Base-by-base conservation (phyloP, 2,888 invertebrate species). In the Caenorhabditis sp. region DNA sequence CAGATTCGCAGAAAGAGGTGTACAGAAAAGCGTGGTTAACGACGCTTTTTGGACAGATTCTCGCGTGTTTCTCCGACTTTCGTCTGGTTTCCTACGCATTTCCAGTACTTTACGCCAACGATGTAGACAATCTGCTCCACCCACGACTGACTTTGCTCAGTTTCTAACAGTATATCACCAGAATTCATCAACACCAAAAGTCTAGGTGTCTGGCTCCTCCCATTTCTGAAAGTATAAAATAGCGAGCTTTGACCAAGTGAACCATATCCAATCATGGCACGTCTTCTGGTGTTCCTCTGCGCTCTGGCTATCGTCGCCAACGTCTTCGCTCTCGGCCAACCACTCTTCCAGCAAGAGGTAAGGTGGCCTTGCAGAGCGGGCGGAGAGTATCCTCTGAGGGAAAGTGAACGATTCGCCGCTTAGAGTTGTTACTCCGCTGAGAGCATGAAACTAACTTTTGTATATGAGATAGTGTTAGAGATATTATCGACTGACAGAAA, bases 271-370 rank as follows among this genome's bases (percentile, higher is more conserved):
- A 7, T 19, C 47, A n/a, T 47, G 47, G 19, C 19, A 7, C 47
- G 19, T 19, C 19, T 47, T 19, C 47, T 47, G n/a, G 47, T 47
- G 5, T 47, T 47, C 47, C 19, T 47, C 19, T n/a, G n/a, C 47
- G 10, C 19, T 19, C n/a, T 47, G 47, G 47, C 47, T 19, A 6
- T 47, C 47, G 19, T 19, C 19, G 47, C 47, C 10, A 2, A 19
- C 3, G 47, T 47, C 19, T 10, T 38, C 8, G 47, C 47, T 47
- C 19, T 19, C 47, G 47, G 10, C 10, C 47, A 19, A 47, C 19
- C 47, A 19, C n/a, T 47, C 47, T 47, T 19, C 47, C 19, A 47
- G n/a, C 47, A 47, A 47, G 47, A 47, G 47, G 47, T 47, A 38
- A 19, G 47, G n/a, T 47, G 47, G 19, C 6, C 19, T 47, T 47